phyloP scores from a whole-genome alignment of 2,888 invertebrate genomes.

The Acronicta alni region DNA sequence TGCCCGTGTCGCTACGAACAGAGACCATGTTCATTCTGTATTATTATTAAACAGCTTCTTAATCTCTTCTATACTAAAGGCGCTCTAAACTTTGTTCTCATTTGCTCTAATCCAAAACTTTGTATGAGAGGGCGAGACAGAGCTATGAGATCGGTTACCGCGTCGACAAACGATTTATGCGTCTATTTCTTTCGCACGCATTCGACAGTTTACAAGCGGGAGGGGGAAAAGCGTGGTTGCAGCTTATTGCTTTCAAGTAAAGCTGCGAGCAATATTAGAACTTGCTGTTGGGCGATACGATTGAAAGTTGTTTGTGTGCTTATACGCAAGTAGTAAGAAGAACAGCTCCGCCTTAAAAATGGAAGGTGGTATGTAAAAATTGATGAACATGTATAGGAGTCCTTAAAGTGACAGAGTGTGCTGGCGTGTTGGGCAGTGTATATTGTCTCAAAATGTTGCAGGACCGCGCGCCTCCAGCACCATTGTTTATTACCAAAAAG shows the following conservation, averaged over 20 bases:
- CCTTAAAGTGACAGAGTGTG: constrained; percentile 89
- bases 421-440: constrained; percentile 88
- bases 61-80: constrained; percentile 76
- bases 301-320: constrained; percentile 44
- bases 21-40: constrained; percentile 85
- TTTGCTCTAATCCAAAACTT: constrained; percentile 64
- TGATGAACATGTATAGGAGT: constrained; percentile 89
- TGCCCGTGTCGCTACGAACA: constrained; percentile 78
- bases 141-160: constrained; percentile 51
- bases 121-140: constrained; percentile 65
- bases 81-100: constrained; percentile 66
- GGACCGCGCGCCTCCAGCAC: constrained; percentile 76
- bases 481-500: constrained; percentile 88
- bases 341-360: constrained; percentile 89
- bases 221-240: constrained; percentile 78
- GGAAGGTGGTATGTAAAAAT: constrained; percentile 90
- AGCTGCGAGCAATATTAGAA: constrained; percentile 39
- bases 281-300: constrained; percentile 13
- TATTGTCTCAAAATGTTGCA: constrained; percentile 88
- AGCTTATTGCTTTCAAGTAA: constrained; percentile 69
- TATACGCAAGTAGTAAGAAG: constrained; percentile 74
- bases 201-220: constrained; percentile 65
- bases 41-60: constrained; percentile 87
- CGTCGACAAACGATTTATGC: constrained; percentile 58
- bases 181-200: constrained; percentile 78